phyloP scores from a whole-genome alignment of 1,140 invertebrate genomes.

The Bombus affinis region DNA sequence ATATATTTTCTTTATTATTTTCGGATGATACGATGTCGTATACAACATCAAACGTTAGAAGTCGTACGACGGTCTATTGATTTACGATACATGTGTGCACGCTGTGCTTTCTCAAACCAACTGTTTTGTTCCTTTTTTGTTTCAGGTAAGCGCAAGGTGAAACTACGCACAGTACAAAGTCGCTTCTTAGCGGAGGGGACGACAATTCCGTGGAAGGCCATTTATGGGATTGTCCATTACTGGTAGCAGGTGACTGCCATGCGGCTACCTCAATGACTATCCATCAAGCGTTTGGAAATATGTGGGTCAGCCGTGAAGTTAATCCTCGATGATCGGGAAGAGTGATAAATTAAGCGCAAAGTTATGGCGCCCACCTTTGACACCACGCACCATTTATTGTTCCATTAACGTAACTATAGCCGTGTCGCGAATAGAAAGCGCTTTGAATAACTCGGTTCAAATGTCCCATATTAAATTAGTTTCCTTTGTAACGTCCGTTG shows the following conservation, averaged over 20 bases:
- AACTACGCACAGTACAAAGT: slow-evolving; percentile 13
- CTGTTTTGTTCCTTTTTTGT: slow-evolving; percentile 12
- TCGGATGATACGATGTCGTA: neutral
- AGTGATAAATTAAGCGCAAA: slow-evolving; percentile 56
- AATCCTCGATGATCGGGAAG: slow-evolving; percentile 37
- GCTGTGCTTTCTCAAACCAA: slow-evolving; percentile 13
- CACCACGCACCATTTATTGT: slow-evolving; percentile 33
- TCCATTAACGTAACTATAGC: slow-evolving; percentile 15
- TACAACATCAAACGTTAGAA: neutral
- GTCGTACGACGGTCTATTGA: neutral
- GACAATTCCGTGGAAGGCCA: slow-evolving; percentile 42
- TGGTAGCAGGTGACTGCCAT: slow-evolving; percentile 66
- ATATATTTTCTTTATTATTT: neutral
- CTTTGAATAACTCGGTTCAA: neutral
- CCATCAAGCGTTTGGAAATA: slow-evolving; percentile 62
- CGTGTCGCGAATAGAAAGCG: neutral
- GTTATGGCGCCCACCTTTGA: slow-evolving; percentile 44
- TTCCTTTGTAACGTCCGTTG: neutral
- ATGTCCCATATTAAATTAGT: slow-evolving; percentile 3
- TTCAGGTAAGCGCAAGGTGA: slow-evolving; percentile 38
- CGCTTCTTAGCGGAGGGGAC: neutral
- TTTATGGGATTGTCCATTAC: slow-evolving; percentile 65
- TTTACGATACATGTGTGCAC: neutral
- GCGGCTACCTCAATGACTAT: slow-evolving; percentile 61
- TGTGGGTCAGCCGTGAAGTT: slow-evolving; percentile 62